phyloP scores from a whole-genome alignment of 2,113 vertebrate genomes.

The Scophthalmus maximus region DNA sequence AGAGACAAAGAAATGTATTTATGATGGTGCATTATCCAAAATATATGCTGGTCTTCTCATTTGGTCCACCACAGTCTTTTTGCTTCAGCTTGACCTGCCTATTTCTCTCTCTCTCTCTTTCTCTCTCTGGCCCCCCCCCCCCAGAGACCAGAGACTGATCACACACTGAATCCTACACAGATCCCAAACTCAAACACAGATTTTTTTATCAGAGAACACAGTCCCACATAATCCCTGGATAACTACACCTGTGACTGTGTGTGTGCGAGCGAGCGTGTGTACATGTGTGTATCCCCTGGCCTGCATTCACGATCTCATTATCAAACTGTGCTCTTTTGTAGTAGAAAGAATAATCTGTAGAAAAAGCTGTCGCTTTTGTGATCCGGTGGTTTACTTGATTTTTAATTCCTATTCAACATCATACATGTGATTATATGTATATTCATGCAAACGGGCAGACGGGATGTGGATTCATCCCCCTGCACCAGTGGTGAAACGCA shows the following conservation, averaged over 20 bases:
- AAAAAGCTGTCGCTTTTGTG: background rate
- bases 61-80: background rate
- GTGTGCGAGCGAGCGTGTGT: slow-evolving; percentile 10
- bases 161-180: slow-evolving; percentile 59
- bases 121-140: no score
- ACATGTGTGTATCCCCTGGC: background rate
- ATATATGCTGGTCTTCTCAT: background rate
- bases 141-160: slow-evolving; percentile 65
- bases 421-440: background rate
- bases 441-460: background rate
- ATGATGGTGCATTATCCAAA: background rate
- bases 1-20: background rate
- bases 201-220: slow-evolving; percentile 77
- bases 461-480: background rate
- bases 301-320: slow-evolving; percentile 28
- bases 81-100: slow-evolving; percentile 3
- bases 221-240: slow-evolving; percentile 70
- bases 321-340: background rate
- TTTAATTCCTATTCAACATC: background rate
- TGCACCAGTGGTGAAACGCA: background rate
- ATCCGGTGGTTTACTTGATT: background rate
- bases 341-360: background rate
- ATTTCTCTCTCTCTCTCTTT: background rate
- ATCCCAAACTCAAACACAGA: slow-evolving; percentile 79
- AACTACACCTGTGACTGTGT: slow-evolving; percentile 53